Percentiles rank a stretch among this genome's conserved stretches.
phyloP scores from a whole-genome alignment of 2,888 invertebrate species.

The Andrena bicolor region DNA sequence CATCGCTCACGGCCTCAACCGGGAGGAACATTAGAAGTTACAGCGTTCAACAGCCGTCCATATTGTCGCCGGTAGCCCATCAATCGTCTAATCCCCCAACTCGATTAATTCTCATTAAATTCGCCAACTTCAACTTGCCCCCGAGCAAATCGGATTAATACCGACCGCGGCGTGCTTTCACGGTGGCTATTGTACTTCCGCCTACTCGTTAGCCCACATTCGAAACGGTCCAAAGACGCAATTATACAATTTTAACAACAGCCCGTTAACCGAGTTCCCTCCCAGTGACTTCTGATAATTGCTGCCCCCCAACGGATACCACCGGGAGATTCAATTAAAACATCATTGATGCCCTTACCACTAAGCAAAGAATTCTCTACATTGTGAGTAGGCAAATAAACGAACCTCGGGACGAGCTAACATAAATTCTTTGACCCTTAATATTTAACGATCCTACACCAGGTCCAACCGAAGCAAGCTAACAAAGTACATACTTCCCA shows the following conservation, averaged over 20 bases:
- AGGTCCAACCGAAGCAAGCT: too few species aligned
- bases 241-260: conserved; percentile 16
- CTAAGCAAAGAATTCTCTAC: not conserved
- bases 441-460: too few species aligned
- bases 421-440: too few species aligned
- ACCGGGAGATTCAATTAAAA: conserved; percentile 22
- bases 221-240: conserved; percentile 8
- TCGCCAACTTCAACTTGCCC: conserved; percentile 27
- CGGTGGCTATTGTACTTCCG: not conserved
- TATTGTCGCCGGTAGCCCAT: conserved; percentile 21
- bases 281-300: not conserved
- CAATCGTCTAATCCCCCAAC: conserved; percentile 40
- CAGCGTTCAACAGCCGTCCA: conserved; percentile 22
- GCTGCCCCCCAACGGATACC: not conserved
- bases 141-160: conserved; percentile 37
- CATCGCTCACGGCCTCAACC: conserved; percentile 27
- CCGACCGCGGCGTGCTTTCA: not conserved
- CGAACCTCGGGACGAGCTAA: too few species aligned
- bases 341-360: not conserved
- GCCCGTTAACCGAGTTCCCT: conserved; percentile 1
- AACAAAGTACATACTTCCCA: too few species aligned
- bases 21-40: conserved; percentile 24
- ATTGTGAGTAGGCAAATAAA: too few species aligned
- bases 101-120: conserved; percentile 52
- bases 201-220: conserved; percentile 1